A percentile compares a stretch with the other conserved stretches of the same genome.
Conservation (phyloP, 2,113 vertebrate genomes). For the Regulus satrapa region DNA sequence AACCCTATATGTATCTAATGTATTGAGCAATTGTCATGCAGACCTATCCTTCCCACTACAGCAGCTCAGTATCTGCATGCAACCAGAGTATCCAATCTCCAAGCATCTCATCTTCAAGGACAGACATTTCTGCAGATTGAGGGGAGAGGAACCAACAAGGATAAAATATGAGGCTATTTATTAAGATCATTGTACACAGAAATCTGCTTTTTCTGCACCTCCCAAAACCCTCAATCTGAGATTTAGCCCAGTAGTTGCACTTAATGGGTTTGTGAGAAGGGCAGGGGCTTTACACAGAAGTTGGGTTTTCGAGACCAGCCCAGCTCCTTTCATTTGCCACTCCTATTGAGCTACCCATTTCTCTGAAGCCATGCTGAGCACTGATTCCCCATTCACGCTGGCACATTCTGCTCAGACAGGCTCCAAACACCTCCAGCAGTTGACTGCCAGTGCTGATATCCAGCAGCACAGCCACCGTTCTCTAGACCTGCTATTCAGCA, state of each 20-base stretch:
- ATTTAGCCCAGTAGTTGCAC: not conserved
- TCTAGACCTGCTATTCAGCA: not conserved
- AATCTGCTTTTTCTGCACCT: not conserved
- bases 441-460: accelerated
- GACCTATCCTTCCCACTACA: not conserved
- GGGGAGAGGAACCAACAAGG: not conserved
- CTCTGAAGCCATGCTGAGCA: not conserved
- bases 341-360: not conserved
- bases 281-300: not conserved
- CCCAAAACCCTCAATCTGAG: not conserved
- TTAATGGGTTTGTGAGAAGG: not conserved
- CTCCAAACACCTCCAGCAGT: not conserved
- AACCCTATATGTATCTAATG: not conserved
- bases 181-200: not conserved
- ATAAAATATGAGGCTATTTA: not conserved
- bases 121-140: not conserved
- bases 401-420: not conserved
- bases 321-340: not conserved
- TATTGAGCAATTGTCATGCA: not conserved
- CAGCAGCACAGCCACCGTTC: not conserved
- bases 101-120: not conserved
- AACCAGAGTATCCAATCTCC: not conserved
- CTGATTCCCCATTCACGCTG: accelerated
- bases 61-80: not conserved
- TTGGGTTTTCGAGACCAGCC: not conserved